phyloP scores from a whole-genome alignment of 2,888 invertebrate genomes.

The Thera obeliscata region DNA sequence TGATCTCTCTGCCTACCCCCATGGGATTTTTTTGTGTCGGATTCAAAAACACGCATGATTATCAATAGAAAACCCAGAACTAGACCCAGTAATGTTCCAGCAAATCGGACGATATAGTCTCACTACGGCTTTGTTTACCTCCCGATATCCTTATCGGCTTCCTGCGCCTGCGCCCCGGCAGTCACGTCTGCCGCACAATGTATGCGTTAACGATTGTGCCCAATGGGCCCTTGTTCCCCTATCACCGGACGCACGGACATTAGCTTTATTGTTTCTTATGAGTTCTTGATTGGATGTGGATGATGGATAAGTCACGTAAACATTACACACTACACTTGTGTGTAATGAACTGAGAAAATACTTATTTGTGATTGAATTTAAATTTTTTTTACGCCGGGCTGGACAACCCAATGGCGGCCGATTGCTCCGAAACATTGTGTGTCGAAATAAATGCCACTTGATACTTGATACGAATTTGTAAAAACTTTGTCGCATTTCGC shows the following conservation, averaged over 20 bases:
- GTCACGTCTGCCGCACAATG: slow-evolving; percentile 63
- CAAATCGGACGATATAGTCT: slow-evolving; percentile 22
- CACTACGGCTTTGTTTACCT: slow-evolving; percentile 43
- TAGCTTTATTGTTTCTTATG: slow-evolving; percentile 51
- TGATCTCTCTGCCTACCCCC: too few species aligned
- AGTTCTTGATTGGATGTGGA: slow-evolving; percentile 39
- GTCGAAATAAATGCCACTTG: too few species aligned
- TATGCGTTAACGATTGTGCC: slow-evolving; percentile 49
- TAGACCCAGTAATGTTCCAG: not conserved
- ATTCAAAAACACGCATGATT: not conserved
- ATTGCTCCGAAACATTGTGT: too few species aligned
- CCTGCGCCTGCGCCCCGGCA: slow-evolving; percentile 46
- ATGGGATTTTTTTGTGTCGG: too few species aligned
- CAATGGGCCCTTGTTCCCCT: slow-evolving; percentile 52
- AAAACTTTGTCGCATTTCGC: too few species aligned
- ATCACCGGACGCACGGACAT: slow-evolving; percentile 58
- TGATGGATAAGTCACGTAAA: slow-evolving; percentile 32
- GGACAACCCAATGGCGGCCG: too few species aligned
- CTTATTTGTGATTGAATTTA: too few species aligned
- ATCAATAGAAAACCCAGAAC: not conserved
- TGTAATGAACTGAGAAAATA: too few species aligned
- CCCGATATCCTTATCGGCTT: slow-evolving; percentile 62
- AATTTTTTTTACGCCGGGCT: too few species aligned
- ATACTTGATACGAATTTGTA: too few species aligned
- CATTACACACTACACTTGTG: not conserved